Conservation (phyloP, 2,888 invertebrate species). For the Athalia cordata region DNA sequence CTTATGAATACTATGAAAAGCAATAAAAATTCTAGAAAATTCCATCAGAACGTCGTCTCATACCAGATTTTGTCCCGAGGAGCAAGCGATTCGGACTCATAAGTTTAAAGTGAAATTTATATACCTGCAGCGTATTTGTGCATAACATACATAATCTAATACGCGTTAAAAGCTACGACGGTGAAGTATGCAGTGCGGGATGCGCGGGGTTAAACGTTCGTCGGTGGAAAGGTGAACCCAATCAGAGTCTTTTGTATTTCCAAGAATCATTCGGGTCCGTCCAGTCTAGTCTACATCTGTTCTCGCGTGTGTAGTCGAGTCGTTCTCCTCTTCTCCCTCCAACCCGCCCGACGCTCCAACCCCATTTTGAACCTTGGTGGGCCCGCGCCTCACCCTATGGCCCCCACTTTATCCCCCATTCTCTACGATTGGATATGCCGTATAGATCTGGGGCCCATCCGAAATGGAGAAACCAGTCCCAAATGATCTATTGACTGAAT, state of each 20-base stretch:
- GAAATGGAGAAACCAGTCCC: conserved; percentile 56
- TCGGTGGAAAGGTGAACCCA: conserved; percentile 57
- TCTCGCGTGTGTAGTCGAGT: conserved; percentile 44
- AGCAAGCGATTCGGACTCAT: not conserved
- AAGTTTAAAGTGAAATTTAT: conserved; percentile 14
- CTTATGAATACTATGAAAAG: no score
- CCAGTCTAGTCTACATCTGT: conserved; percentile 50
- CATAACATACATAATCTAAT: conserved; percentile 20
- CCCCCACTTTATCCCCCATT: conserved; percentile 48
- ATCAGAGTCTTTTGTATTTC: conserved; percentile 58
- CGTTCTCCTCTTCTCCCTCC: conserved; percentile 12
- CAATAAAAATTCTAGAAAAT: no score
- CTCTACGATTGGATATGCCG: conserved; percentile 58
- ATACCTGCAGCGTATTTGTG: conserved; percentile 12
- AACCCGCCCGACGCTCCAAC: conserved; percentile 46
- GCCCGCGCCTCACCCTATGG: conserved; percentile 44
- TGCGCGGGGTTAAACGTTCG: conserved; percentile 49
- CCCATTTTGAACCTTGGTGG: conserved; percentile 49
- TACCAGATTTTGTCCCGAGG: no score
- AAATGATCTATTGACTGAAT: conserved; percentile 47
- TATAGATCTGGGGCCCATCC: conserved; percentile 53
- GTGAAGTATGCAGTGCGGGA: not conserved
- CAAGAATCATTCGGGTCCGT: conserved; percentile 52
- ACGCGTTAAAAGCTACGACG: not conserved
- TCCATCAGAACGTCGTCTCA: no score